Conservation (phyloP, 2,888 invertebrate species). For the Ophion ventricosus region DNA sequence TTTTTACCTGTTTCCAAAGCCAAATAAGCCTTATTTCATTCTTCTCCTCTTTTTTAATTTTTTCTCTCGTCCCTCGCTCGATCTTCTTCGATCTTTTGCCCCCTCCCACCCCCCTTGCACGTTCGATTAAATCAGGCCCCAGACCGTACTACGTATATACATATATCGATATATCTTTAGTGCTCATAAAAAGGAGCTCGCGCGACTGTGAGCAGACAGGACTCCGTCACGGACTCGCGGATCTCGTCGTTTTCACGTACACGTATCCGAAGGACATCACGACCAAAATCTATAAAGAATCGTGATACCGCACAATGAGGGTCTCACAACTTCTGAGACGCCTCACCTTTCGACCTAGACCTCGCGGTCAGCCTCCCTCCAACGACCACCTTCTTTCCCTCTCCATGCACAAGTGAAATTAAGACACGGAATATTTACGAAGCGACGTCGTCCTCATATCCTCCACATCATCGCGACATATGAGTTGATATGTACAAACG, state of each 20-base stretch:
- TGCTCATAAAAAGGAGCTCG: no score
- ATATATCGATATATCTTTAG: no score
- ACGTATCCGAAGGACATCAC: constrained; percentile 38
- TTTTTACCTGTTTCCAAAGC: background rate
- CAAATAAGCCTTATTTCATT: background rate
- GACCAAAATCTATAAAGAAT: constrained; percentile 43
- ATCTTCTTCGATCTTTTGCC: background rate
- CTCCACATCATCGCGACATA: background rate
- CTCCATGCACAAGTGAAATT: background rate
- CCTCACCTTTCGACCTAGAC: constrained; percentile 20
- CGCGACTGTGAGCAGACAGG: background rate
- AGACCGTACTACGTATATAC: no score
- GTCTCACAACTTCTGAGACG: background rate
- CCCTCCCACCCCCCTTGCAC: background rate
- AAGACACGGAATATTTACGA: background rate
- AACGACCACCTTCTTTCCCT: background rate
- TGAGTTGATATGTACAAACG: background rate
- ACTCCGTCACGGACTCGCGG: constrained; percentile 50
- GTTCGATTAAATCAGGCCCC: no score
- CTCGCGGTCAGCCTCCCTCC: background rate
- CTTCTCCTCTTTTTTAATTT: background rate
- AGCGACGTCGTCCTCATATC: background rate
- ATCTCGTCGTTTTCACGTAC: constrained; percentile 14
- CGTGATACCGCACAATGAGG: background rate
- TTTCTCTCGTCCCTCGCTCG: background rate